Evolutionary conservation across 2,113 vertebrate species (phyloP).

Genomic region (Aplodontia rufa): DNA sequence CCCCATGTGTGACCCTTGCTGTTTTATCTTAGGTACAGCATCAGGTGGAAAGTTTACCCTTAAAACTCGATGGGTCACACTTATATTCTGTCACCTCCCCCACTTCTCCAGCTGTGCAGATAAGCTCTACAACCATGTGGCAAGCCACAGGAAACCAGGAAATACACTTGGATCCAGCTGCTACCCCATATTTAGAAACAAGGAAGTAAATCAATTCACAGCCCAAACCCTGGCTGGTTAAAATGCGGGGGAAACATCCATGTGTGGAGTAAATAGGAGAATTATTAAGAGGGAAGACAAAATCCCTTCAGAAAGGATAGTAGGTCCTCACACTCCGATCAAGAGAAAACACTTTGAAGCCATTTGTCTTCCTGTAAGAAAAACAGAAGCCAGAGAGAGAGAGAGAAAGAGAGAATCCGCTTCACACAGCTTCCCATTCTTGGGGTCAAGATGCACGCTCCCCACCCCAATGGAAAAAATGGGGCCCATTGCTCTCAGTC

Average conservation of each 20-base stretch:
- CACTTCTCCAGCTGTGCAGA: conserved; percentile 18
- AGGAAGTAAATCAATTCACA: conserved; percentile 44
- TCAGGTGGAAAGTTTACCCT: too few species aligned
- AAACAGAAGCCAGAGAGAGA: neutral
- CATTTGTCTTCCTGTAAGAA: neutral
- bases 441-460: neutral
- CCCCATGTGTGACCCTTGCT: too few species aligned
- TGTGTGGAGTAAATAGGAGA: neutral
- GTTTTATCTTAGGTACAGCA: too few species aligned
- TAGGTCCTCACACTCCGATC: neutral
- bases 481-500: accelerated
- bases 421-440: neutral
- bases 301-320: neutral
- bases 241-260: neutral
- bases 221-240: neutral
- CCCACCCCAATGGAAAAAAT: neutral
- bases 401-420: neutral
- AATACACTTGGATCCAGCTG: conserved; percentile 38
- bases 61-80: neutral
- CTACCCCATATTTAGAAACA: conserved; percentile 26
- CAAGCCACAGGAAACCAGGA: conserved; percentile 47
- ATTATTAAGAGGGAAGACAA: neutral
- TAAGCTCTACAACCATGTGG: neutral
- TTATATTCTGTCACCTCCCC: neutral
- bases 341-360: neutral